Conservation (phyloP, 2,113 vertebrate genomes). For the Lampris megalopsis region DNA sequence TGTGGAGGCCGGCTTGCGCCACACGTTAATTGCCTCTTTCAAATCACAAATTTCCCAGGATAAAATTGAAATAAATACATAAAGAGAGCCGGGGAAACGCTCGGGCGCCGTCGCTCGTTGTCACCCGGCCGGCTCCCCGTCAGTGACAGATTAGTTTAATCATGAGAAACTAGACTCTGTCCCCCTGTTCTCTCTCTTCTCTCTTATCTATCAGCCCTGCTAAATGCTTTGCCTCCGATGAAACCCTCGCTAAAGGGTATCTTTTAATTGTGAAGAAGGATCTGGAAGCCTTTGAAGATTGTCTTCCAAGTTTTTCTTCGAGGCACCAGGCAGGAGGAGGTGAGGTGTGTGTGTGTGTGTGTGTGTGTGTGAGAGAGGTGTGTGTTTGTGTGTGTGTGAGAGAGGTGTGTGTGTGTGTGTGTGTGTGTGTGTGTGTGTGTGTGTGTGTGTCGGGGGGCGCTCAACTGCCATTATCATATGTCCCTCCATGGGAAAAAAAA, state of each 20-base stretch:
- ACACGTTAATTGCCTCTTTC: conserved; percentile 77
- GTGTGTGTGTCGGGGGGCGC: too few species aligned
- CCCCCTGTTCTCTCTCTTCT: conserved; percentile 18
- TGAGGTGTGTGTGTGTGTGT: too few species aligned
- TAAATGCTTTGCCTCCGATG: conserved; percentile 37
- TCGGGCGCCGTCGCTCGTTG: conserved; percentile 10
- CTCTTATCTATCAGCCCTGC: conserved; percentile 37
- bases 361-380: too few species aligned
- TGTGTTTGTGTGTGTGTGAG: too few species aligned
- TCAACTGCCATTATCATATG: neutral
- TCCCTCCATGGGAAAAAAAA: too few species aligned
- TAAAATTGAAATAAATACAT: conserved; percentile 66
- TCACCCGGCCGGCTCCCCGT: conserved; percentile 28
- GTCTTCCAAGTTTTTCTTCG: conserved; percentile 4
- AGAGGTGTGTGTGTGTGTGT: too few species aligned
- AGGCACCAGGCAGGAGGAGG: neutral
- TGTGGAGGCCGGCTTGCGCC: conserved; percentile 40
- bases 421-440: too few species aligned
- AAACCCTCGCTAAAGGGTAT: conserved; percentile 17
- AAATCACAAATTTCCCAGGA: conserved; percentile 71
- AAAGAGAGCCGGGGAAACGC: conserved; percentile 31
- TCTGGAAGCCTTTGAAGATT: conserved; percentile 33
- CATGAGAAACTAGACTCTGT: conserved; percentile 52
- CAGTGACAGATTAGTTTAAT: conserved; percentile 65
- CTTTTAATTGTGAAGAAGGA: conserved; percentile 54